These are phyloP conservation scores for Lagocephalus sceleratus DNA, from an alignment of 2,797 vertebrate genomes.

Conservation along the genomic window DNA sequence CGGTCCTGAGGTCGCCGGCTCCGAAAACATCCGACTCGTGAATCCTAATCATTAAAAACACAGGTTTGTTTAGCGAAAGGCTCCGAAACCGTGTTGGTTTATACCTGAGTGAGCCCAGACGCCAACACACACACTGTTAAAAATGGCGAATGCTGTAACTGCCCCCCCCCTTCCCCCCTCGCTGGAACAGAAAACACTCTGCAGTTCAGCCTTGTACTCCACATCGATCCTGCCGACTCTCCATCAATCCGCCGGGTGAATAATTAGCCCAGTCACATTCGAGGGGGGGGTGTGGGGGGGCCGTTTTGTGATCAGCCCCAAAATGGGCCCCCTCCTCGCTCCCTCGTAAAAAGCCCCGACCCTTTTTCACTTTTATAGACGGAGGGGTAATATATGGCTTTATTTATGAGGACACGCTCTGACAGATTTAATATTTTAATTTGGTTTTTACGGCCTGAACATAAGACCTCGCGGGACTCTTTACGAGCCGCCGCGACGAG, in stretches of 20 bases:
- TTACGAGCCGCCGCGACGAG: slow-evolving; percentile 64
- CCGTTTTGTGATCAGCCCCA: slow-evolving; percentile 36
- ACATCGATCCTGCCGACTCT: slow-evolving; percentile 29
- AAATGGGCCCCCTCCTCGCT: slow-evolving; percentile 54
- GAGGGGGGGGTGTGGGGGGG: slow-evolving; percentile 43
- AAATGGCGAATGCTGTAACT: too few relatives aligned
- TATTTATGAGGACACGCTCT: slow-evolving; percentile 78
- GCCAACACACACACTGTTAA: too few relatives aligned
- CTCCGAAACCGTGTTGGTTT: too few relatives aligned
- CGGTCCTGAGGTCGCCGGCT: too few relatives aligned
- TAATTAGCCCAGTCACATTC: slow-evolving; percentile 56
- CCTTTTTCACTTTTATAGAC: slow-evolving; percentile 77
- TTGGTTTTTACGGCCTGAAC: slow-evolving; percentile 78
- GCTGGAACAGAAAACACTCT: slow-evolving; percentile 5
- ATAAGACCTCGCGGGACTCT: slow-evolving; percentile 63
- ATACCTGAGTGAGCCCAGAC: too few relatives aligned
- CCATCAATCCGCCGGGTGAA: slow-evolving; percentile 46
- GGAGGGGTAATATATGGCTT: slow-evolving; percentile 73
- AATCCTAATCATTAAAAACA: too few relatives aligned
- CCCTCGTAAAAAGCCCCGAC: slow-evolving; percentile 67
- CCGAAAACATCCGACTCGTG: too few relatives aligned
- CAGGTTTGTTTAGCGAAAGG: too few relatives aligned
- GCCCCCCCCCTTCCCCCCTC: too few relatives aligned
- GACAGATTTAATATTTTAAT: slow-evolving; percentile 88
- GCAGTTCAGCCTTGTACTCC: slow-evolving; percentile 24